Base-by-base conservation (phyloP, 2,113 vertebrate genomes). In the Onychostruthus taczanowskii region DNA sequence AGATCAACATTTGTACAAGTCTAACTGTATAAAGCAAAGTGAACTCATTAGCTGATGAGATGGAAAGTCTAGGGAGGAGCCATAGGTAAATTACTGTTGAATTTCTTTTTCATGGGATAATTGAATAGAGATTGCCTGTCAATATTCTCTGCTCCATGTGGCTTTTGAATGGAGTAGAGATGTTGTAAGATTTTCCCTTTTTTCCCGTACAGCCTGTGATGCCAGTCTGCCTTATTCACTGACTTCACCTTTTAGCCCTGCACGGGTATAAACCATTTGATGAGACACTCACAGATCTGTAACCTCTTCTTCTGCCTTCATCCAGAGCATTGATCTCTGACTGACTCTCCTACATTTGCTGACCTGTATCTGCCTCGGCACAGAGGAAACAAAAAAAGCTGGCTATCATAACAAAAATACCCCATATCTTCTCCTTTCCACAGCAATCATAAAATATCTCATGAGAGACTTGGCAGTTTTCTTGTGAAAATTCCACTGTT, bases 351-450 rank as follows among this genome's bases (percentile, higher is more conserved):
- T 74, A 11, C 6, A 3, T 77, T 35, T 84, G 9, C 30, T 88
- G 33, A 55, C 33, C n/a, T 75, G 0, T 52, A 52, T 44, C 56
- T 84, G 55, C 17, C 28, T 68, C 3, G 0, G 28, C 20, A 62
- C 35, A 84, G 55, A 21, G 27, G n/a, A 88, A 93, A 30, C 0
- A 0, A 9, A 94, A 87, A 59, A 30, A 20, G 3, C 2, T 50
- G 7, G 12, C 64, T 83, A 73, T 31, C 3, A 6, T 23, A 55
- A 44, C 12, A 63, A 35, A 53, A 39, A 1, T 0, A 0, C 0
- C 2, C 7, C 6, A 66, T 27, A 64, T 39, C 20, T 1, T 59
- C 16, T 83, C 8, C 24, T 75, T 93, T 24, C 22, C 27, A 75
- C 13, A 21, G 23, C 76, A 56, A 66, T 66, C 10, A 68, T 55